phyloP scores from a whole-genome alignment of 2,888 invertebrate species.

The Trichogramma dendrolimi region DNA sequence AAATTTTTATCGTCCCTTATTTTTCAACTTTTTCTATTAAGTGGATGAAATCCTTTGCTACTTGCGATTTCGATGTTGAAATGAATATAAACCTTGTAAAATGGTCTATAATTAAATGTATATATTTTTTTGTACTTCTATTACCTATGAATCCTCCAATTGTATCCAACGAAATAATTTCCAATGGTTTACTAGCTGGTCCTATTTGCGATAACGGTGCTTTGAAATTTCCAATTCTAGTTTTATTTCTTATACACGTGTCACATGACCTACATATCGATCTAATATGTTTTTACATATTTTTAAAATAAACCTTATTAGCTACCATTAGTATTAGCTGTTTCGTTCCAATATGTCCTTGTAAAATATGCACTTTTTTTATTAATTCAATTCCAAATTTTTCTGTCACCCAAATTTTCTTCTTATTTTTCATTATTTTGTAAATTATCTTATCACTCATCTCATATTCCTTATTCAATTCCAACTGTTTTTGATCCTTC shows the following conservation, averaged over 20 bases:
- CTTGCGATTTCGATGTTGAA: slow-evolving; percentile 34
- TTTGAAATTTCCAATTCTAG: slow-evolving; percentile 30
- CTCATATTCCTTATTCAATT: slow-evolving; percentile 22
- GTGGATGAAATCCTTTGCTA: slow-evolving; percentile 35
- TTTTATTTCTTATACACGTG: slow-evolving; percentile 33
- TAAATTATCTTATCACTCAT: slow-evolving; percentile 26
- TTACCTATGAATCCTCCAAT: slow-evolving; percentile 39
- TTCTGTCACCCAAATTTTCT: slow-evolving; percentile 29
- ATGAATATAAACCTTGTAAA: slow-evolving; percentile 37
- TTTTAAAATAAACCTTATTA: slow-evolving; percentile 24
- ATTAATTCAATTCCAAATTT: slow-evolving; percentile 26
- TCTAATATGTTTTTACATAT: slow-evolving; percentile 12
- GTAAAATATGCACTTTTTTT: slow-evolving; percentile 23
- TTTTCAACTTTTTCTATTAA: slow-evolving; percentile 25
- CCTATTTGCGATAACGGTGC: slow-evolving; percentile 36
- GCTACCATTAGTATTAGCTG: slow-evolving; percentile 24
- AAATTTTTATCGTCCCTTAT: slow-evolving; percentile 20
- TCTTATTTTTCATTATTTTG: slow-evolving; percentile 27
- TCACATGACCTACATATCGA: no score
- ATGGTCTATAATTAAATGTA: slow-evolving; percentile 35
- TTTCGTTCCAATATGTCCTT: slow-evolving; percentile 29
- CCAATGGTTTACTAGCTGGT: slow-evolving; percentile 34
- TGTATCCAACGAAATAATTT: slow-evolving; percentile 39
- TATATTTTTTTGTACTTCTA: slow-evolving; percentile 35
- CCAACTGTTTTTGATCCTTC: slow-evolving; percentile 25